Conservation (phyloP, 2,888 invertebrate genomes). For the Perizoma affinitatum region DNA sequence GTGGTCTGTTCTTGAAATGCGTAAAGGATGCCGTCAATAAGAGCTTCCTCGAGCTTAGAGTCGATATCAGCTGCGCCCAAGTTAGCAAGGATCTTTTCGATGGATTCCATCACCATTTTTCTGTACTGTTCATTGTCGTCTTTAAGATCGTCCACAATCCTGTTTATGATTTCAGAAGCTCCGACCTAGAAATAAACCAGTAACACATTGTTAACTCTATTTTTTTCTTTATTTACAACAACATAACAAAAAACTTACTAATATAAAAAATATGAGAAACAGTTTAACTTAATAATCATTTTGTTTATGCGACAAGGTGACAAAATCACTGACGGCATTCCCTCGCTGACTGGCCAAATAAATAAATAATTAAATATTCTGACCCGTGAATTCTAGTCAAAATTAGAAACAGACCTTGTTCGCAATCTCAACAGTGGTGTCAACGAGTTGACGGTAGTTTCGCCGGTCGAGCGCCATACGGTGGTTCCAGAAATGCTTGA, state of each 20-base stretch:
- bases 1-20: conserved; percentile 99
- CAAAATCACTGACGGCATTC: too few species aligned
- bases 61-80: conserved; percentile 99
- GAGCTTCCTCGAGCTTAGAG: conserved; percentile 98
- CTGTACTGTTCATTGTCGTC: conserved; percentile 99
- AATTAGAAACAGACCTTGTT: conserved; percentile 87
- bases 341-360: too few species aligned
- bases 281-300: too few species aligned
- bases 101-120: conserved; percentile 99
- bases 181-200: conserved; percentile 87
- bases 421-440: conserved; percentile 99
- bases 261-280: too few species aligned
- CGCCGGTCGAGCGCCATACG: conserved; percentile 99
- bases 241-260: too few species aligned
- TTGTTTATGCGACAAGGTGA: too few species aligned
- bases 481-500: conserved; percentile 99
- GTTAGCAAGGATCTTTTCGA: conserved; percentile 99
- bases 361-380: too few species aligned
- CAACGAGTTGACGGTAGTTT: conserved; percentile 98
- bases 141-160: conserved; percentile 99
- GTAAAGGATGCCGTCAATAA: conserved; percentile 99
- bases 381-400: too few species aligned
- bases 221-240: too few species aligned
- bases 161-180: conserved; percentile 99
- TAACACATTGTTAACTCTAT: not conserved